phyloP scores from a whole-genome alignment of 2,113 vertebrate genomes.

The Bos taurus region DNA sequence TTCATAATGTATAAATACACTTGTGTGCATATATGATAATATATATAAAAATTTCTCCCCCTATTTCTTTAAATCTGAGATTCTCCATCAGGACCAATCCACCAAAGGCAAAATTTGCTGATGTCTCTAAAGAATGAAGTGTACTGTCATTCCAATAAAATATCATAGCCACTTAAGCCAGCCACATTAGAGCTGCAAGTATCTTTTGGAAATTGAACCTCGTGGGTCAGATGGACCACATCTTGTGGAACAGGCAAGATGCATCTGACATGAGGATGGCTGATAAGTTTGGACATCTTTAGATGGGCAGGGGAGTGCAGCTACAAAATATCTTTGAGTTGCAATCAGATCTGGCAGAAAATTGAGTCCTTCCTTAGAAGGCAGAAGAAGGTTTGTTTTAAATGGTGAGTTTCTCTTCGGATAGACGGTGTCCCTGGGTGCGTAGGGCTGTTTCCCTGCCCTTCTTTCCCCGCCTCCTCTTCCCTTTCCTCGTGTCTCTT shows the following conservation, averaged over 20 bases:
- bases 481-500: background rate
- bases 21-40: background rate
- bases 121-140: background rate
- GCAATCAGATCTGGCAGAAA: background rate
- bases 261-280: background rate
- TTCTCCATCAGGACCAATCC: background rate
- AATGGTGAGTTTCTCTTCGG: background rate
- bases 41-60: too few relatives aligned
- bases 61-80: background rate
- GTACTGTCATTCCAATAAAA: background rate
- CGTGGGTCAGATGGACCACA: fast-evolving
- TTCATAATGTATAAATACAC: background rate
- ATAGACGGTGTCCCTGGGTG: too few relatives aligned
- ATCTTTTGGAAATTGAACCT: background rate
- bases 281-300: background rate
- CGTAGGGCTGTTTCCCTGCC: background rate
- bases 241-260: background rate
- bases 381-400: background rate
- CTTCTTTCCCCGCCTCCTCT: background rate
- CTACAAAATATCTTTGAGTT: background rate
- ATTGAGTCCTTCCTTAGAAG: background rate
- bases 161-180: background rate
- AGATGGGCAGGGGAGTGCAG: background rate
- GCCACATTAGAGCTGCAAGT: background rate
- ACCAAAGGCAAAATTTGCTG: background rate